Conservation (phyloP, 2,797 vertebrate genomes). For the Oryzias dopingdopingensis region DNA sequence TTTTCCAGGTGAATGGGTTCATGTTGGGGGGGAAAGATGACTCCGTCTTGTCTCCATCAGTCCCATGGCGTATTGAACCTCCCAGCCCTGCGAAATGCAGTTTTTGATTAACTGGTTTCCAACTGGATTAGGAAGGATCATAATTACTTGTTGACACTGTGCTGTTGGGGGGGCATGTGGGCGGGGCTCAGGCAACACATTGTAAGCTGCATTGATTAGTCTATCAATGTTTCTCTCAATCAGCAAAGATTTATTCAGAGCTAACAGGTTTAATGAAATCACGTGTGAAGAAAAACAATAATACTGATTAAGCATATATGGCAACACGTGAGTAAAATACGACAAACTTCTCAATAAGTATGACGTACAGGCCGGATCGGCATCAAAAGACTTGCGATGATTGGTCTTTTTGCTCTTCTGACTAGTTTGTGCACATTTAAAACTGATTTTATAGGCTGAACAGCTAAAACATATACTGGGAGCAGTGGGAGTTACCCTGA, state of each 20-base stretch:
- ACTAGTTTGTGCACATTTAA: no score
- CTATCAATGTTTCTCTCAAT: not conserved
- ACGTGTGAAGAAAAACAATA: not conserved
- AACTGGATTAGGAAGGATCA: no score
- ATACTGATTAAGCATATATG: not conserved
- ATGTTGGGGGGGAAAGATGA: constrained; percentile 38
- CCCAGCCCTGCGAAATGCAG: not conserved
- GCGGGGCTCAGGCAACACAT: not conserved
- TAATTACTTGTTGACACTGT: no score
- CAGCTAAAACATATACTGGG: no score
- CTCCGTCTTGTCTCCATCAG: constrained; percentile 11
- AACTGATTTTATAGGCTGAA: no score
- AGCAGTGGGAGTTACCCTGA: no score
- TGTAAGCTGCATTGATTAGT: not conserved
- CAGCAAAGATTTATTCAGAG: not conserved
- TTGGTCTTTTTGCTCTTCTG: no score
- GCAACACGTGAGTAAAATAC: not conserved
- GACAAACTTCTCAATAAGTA: no score
- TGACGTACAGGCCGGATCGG: no score
- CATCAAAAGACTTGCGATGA: no score
- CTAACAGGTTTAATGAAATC: not conserved
- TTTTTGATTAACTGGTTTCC: rapidly evolving
- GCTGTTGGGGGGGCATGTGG: not conserved
- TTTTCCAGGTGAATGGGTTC: constrained; percentile 64
- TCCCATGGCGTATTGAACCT: not conserved